Evolutionary conservation across 1,140 invertebrate genomes (phyloP).

Genomic region (Neelides sp.): DNA sequence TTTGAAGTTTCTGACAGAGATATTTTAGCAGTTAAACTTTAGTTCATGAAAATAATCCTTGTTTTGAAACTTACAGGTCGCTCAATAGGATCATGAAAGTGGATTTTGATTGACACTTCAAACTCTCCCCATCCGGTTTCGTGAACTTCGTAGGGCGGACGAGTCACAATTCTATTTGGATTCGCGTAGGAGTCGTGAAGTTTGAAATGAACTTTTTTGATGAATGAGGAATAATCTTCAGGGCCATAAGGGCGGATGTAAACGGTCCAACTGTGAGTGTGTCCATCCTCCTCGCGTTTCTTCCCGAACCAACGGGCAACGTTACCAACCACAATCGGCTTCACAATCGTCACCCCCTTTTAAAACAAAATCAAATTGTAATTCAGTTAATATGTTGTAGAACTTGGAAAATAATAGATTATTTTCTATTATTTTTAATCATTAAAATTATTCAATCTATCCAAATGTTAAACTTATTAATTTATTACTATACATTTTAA

Average conservation of each 20-base stretch:
- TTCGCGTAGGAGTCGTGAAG: slow-evolving; percentile 81
- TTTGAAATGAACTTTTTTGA: slow-evolving; percentile 96
- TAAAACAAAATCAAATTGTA: too few species aligned
- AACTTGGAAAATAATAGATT: too few species aligned
- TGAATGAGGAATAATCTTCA: slow-evolving; percentile 86
- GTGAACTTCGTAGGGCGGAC: slow-evolving; percentile 92
- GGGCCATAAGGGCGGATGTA: slow-evolving; percentile 89
- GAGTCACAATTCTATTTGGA: slow-evolving; percentile 77
- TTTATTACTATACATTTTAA: too few species aligned
- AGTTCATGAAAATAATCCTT: slow-evolving; percentile 13
- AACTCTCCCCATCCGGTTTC: slow-evolving; percentile 99
- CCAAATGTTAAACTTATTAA: too few species aligned
- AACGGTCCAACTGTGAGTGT: slow-evolving; percentile 98
- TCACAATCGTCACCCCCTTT: slow-evolving; percentile 78
- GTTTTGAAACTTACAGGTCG: slow-evolving; percentile 69
- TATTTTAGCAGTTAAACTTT: too few species aligned
- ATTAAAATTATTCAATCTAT: too few species aligned
- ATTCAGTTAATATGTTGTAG: too few species aligned
- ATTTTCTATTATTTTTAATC: too few species aligned
- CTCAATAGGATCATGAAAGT: slow-evolving; percentile 94
- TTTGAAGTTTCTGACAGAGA: too few species aligned
- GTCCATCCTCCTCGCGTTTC: slow-evolving; percentile 95
- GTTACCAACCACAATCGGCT: slow-evolving; percentile 96
- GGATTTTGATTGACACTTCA: slow-evolving; percentile 96
- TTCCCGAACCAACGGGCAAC: slow-evolving; percentile 89